Percentiles rank a stretch among this genome's conserved stretches.
Conservation (phyloP, 2,888 invertebrate genomes). For the Morinoia aosen region DNA sequence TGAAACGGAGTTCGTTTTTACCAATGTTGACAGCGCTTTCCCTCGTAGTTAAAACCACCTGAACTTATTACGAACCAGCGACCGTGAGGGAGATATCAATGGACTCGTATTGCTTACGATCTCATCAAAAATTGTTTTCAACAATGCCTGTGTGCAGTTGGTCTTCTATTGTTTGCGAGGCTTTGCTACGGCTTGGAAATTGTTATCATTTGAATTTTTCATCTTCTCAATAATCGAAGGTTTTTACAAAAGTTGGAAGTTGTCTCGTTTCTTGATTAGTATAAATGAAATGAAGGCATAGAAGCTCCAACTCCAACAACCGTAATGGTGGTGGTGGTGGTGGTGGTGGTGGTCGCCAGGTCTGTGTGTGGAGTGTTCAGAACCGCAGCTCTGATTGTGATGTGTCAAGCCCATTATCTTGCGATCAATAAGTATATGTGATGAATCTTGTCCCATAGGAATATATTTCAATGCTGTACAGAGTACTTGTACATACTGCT, state of each 20-base stretch:
- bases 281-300: background rate
- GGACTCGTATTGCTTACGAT: too few species aligned
- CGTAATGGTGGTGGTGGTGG: background rate
- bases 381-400: background rate
- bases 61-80: background rate
- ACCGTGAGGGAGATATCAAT: background rate
- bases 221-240: background rate
- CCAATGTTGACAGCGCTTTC: background rate
- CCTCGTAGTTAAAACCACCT: background rate
- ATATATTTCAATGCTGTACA: background rate
- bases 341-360: background rate
- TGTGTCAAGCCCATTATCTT: background rate
- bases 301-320: too few species aligned
- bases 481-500: background rate
- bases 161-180: too few species aligned
- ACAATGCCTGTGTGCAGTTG: too few species aligned
- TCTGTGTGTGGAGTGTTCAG: background rate
- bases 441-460: slow-evolving; percentile 6
- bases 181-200: too few species aligned
- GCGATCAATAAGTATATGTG: slow-evolving; percentile 1
- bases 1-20: too few species aligned
- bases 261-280: background rate
- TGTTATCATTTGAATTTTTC: background rate
- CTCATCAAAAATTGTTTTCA: too few species aligned
- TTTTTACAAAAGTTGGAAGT: background rate